Evolutionary conservation across 2,113 vertebrate genomes (phyloP).

Genomic region (Cynocephalus volans): DNA sequence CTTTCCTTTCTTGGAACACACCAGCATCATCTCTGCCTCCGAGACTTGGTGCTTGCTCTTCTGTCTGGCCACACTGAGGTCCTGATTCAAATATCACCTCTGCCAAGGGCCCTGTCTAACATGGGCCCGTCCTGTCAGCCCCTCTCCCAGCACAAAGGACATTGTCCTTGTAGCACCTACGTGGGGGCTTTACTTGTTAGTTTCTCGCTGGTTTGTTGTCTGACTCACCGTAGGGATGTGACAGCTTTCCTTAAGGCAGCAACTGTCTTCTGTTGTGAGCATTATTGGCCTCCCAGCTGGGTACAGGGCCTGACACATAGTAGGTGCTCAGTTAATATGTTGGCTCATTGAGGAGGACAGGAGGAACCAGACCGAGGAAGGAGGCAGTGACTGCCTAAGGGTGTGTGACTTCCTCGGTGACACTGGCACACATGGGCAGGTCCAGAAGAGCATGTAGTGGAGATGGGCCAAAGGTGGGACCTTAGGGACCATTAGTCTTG

Average conservation of each 20-base stretch:
- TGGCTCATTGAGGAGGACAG: not conserved
- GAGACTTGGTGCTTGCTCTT: not conserved
- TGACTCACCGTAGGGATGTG: not conserved
- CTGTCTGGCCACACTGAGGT: not conserved
- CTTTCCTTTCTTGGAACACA: not conserved
- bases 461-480: not conserved
- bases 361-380: not conserved
- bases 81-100: not conserved
- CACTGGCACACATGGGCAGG: rapidly evolving
- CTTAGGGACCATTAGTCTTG: not conserved
- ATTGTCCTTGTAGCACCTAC: rapidly evolving
- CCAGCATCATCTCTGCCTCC: not conserved
- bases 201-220: not conserved
- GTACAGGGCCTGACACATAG: not conserved
- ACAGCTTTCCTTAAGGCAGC: not conserved
- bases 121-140: not conserved
- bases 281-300: not conserved
- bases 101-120: not conserved
- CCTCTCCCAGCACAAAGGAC: no score
- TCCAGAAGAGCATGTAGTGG: not conserved
- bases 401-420: not conserved
- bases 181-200: not conserved
- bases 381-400: not conserved
- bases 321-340: not conserved
- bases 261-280: not conserved